phyloP scores from a whole-genome alignment of 1,140 invertebrate genomes.

The Sminthurides bifidus region DNA sequence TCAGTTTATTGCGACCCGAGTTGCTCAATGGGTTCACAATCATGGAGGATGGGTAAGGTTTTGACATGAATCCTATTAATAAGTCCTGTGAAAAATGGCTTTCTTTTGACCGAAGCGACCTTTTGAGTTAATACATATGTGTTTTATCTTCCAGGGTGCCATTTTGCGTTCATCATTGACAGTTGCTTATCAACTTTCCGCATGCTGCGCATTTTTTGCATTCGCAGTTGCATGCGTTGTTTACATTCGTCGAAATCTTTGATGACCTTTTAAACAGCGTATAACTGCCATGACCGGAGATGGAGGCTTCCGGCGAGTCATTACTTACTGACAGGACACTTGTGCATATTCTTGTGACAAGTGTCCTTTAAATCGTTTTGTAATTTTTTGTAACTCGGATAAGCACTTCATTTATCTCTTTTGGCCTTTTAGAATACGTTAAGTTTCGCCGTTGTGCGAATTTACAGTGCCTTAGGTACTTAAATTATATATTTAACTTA shows the following conservation, averaged over 20 bases:
- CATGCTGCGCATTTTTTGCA: conserved; percentile 25
- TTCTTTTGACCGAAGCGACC: too few relatives aligned
- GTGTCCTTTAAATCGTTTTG: too few relatives aligned
- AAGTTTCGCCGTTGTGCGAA: too few relatives aligned
- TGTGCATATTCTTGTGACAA: too few relatives aligned
- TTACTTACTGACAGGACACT: too few relatives aligned
- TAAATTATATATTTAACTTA: too few relatives aligned
- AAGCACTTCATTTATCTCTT: too few relatives aligned
- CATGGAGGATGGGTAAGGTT: conserved; percentile 35
- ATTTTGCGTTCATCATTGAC: conserved; percentile 20
- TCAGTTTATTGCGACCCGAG: conserved; percentile 33
- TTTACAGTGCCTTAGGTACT: too few relatives aligned
- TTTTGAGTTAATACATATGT: neutral
- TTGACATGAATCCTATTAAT: neutral
- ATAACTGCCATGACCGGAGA: too few relatives aligned
- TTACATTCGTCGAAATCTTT: conserved; percentile 22
- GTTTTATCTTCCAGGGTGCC: conserved; percentile 12
- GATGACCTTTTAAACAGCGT: neutral
- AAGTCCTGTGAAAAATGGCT: neutral
- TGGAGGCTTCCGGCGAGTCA: too few relatives aligned
- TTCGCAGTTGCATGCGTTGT: conserved; percentile 24
- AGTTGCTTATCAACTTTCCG: conserved; percentile 23
- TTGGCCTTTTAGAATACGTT: too few relatives aligned
- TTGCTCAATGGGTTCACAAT: conserved; percentile 35
- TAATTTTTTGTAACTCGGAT: too few relatives aligned